phyloP scores from a whole-genome alignment of 2,113 vertebrate species.

The Zapornia atra region DNA sequence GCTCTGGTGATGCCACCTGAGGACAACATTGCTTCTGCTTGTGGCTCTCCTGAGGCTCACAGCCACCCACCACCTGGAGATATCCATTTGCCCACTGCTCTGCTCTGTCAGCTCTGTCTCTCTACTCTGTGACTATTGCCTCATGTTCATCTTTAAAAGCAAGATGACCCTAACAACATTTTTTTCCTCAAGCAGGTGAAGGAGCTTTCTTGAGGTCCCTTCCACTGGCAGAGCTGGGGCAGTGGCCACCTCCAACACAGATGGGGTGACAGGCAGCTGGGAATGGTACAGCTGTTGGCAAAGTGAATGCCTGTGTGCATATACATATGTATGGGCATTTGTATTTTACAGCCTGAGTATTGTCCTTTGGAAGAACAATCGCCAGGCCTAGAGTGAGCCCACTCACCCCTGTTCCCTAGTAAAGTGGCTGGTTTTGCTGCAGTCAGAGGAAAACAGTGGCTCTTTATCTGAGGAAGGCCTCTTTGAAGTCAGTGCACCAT shows the following conservation, averaged over 20 bases:
- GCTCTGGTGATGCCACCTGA: background rate
- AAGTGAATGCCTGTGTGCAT: background rate
- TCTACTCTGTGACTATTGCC: background rate
- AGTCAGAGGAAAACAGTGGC: background rate
- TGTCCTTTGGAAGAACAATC: background rate
- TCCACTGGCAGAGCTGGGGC: background rate
- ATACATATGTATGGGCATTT: background rate
- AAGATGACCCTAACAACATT: background rate
- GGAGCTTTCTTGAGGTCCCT: background rate
- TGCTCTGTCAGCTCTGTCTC: background rate
- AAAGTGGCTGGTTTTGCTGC: background rate
- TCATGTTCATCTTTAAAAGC: background rate
- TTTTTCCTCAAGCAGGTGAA: background rate
- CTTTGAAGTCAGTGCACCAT: background rate
- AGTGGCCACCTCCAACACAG: background rate
- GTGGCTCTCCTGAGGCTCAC: background rate
- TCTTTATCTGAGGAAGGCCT: background rate
- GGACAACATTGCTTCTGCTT: background rate
- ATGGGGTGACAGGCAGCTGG: background rate
- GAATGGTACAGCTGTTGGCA: background rate
- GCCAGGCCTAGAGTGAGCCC: background rate
- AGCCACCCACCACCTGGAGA: background rate
- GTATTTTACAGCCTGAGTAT: background rate
- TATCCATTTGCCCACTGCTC: rapidly evolving
- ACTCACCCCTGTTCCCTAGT: background rate